A percentile compares a stretch with the other conserved stretches of the same genome.
phyloP scores from a whole-genome alignment of 2,797 vertebrate genomes.

The Varecia variegata region DNA sequence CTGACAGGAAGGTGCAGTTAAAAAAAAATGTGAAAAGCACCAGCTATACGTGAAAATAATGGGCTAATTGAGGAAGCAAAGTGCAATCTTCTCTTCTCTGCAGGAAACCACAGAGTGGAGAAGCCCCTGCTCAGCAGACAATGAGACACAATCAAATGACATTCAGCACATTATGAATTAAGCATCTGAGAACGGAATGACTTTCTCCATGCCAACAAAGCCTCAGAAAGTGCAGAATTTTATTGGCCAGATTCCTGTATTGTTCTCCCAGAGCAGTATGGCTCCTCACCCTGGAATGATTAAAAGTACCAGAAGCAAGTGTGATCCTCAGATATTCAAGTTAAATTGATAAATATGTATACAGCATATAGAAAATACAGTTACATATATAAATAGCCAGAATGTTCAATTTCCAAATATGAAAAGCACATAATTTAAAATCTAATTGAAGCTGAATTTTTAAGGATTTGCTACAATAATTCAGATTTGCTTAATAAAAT shows the following conservation, averaged over 20 bases:
- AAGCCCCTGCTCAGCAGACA: constrained; percentile 51
- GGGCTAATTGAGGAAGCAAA: constrained; percentile 52
- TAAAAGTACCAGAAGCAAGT: not conserved
- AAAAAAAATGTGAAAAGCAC: not conserved
- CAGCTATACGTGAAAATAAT: not conserved
- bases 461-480: not conserved
- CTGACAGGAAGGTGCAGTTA: constrained; percentile 23
- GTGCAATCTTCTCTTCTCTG: constrained; percentile 59
- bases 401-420: not conserved
- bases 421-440: not conserved
- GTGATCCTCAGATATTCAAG: not conserved
- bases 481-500: not conserved
- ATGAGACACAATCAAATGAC: constrained; percentile 50
- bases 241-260: not conserved
- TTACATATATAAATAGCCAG: not conserved
- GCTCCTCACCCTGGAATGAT: not conserved
- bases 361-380: not conserved
- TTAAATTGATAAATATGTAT: not conserved
- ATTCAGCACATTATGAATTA: constrained; percentile 55
- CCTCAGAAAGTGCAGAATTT: constrained; percentile 5
- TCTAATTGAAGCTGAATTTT: not conserved
- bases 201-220: constrained; percentile 47
- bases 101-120: constrained; percentile 36
- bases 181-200: constrained; percentile 44
- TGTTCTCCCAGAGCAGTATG: not conserved